Percentiles rank a stretch among this genome's conserved stretches.
Evolutionary conservation across 2,113 vertebrate genomes (phyloP).

Genomic region (Peucedramus taeniatus): DNA sequence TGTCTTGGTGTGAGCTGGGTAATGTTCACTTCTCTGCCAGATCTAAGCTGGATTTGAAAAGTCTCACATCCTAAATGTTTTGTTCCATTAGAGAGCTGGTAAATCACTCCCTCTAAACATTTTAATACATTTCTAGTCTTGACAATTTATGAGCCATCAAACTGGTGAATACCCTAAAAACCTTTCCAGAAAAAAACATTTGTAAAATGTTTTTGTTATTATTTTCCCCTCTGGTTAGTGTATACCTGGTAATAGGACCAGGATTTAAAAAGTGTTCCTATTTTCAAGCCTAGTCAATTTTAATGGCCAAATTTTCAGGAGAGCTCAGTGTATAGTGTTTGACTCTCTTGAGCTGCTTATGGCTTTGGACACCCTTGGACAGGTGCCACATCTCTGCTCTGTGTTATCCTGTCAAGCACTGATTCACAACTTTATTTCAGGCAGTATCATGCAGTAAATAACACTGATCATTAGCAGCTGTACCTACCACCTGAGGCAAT

Average conservation of each 20-base stretch:
- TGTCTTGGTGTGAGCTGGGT: not conserved
- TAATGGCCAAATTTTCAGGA: not conserved
- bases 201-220: not conserved
- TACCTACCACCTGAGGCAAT: not conserved
- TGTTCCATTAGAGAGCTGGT: not conserved
- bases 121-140: not conserved
- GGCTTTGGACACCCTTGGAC: not conserved
- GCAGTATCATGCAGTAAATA: not conserved
- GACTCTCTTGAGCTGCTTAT: not conserved
- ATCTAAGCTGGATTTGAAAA: not conserved
- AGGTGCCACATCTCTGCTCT: not conserved
- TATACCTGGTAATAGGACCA: not conserved
- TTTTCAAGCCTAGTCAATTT: not conserved
- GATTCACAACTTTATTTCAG: conserved; percentile 20
- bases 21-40: not conserved
- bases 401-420: not conserved
- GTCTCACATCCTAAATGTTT: not conserved
- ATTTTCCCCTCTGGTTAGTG: not conserved
- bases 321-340: not conserved
- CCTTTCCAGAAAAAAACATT: not conserved
- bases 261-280: not conserved
- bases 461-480: not conserved
- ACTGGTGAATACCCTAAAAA: not conserved
- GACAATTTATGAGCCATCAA: not conserved
- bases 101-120: conserved; percentile 10